Base-by-base conservation (phyloP, 1,140 invertebrate genomes). In the Macrobrachium nipponense region DNA sequence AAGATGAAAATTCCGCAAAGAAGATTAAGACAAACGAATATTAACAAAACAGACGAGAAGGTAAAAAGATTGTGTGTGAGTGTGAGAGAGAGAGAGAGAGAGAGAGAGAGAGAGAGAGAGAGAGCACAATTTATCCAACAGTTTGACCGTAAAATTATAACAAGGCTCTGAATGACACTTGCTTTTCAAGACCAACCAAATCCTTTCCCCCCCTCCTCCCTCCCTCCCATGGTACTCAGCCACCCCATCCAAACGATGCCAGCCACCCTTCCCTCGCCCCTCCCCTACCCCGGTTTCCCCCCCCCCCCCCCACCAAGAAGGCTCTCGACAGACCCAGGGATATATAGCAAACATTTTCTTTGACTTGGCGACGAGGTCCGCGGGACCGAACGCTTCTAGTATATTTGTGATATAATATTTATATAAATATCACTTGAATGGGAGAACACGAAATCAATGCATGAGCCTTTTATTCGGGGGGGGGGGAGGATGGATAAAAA, bases 101-200 rank as follows among this genome's bases (percentile, higher is more conserved):
- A 78, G 76, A 60, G 44, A 20, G 20, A 20, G 61, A 64, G 61
- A 64, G 20, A 20, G 59, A n/a, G 44, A 60, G 18, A 15, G 18
- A 20, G 20, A 36, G 36, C 77, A 79, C 77, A 79, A 64, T 79
- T 79, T 79, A 79, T 14, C 23, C 20, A 79, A 36, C 77, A 64
- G 36, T 20, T 79, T 79, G 77, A 62, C 77, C 77, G 77, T 79
- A 27, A 79, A 79, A 27, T 79, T 79, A 79, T 79, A 79, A 79
- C 77, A 79, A 79, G 77, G 59, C 18, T 44, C 17, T 79, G 60
- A 79, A 79, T 79, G 77, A 64, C 23, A 64, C 60, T 79, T 79
- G 60, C 11, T 23, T 62, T 27, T 64, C 77, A 79, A 62, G 27
- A 51, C 27, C 27, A 64, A 36, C 77, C 59, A 72, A 11, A 72